Evolutionary conservation across 2,888 invertebrate genomes (phyloP).

Genomic region (Spilarctia lutea): DNA sequence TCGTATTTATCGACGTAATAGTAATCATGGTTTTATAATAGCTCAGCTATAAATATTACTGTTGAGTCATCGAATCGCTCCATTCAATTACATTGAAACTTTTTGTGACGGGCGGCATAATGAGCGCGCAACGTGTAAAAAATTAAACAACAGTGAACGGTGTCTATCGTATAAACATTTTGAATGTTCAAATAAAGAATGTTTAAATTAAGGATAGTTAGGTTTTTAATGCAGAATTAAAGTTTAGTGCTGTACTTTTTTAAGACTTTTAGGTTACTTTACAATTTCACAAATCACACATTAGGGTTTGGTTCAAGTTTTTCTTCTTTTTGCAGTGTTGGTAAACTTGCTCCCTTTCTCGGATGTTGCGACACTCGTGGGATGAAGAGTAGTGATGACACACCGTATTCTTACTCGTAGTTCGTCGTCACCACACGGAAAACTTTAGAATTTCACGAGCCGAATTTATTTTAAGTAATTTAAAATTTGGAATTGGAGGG

Average conservation of each 20-base stretch:
- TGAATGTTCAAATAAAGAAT: slow-evolving; percentile 1
- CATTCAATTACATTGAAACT: slow-evolving; percentile 56
- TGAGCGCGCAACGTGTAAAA: slow-evolving; percentile 31
- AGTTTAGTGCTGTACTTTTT: too few species aligned
- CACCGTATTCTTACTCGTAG: too few species aligned
- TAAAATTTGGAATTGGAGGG: not conserved
- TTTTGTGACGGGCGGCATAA: slow-evolving; percentile 50
- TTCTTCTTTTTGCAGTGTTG: too few species aligned
- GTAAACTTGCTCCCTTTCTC: too few species aligned
- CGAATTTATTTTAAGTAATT: too few species aligned
- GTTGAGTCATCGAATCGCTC: slow-evolving; percentile 52
- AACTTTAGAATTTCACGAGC: not conserved
- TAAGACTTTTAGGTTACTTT: not conserved
- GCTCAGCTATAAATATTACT: slow-evolving; percentile 46
- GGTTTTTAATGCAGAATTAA: too few species aligned
- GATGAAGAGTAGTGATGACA: too few species aligned
- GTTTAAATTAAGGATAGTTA: too few species aligned
- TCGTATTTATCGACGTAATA: not conserved
- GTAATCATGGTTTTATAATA: slow-evolving; percentile 34
- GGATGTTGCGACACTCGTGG: too few species aligned
- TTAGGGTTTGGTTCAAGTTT: too few species aligned
- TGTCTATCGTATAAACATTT: slow-evolving; percentile 30
- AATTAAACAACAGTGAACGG: slow-evolving; percentile 12
- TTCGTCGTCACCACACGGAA: too few species aligned
- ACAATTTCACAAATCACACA: too few species aligned